Conservation (phyloP, 2,797 vertebrate genomes). For the Hapalemur alaotrensis region DNA sequence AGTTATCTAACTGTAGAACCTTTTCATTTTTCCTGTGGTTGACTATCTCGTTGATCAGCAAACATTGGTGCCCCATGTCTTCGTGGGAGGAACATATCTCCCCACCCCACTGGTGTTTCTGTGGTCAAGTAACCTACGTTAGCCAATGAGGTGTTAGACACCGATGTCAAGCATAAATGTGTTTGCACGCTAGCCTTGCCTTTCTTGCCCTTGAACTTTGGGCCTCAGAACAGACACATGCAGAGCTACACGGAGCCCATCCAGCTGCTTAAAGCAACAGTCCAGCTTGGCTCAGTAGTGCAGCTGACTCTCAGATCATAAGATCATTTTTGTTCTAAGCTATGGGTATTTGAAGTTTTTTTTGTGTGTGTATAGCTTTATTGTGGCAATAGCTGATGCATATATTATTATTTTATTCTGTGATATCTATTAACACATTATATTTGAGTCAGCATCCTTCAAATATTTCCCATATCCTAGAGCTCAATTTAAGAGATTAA, state of each 20-base stretch:
- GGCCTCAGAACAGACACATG: neutral
- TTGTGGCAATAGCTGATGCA: neutral
- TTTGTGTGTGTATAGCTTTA: neutral
- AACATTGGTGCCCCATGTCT: neutral
- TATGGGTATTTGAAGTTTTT: neutral
- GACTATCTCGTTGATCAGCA: neutral
- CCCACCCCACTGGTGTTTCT: neutral
- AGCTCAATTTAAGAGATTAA: neutral
- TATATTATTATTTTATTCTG: neutral
- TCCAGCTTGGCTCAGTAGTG: neutral
- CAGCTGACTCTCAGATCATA: neutral
- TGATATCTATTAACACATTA: neutral
- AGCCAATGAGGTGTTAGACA: neutral
- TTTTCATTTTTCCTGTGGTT: neutral
- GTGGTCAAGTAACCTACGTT: neutral
- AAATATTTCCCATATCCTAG: neutral
- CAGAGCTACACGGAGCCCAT: neutral
- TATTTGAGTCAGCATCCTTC: neutral
- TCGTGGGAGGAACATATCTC: neutral
- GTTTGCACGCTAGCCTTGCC: neutral
- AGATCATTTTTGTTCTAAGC: neutral
- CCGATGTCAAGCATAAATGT: neutral
- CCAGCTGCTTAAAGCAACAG: neutral
- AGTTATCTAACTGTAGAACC: neutral
- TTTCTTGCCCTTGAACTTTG: neutral